Evolutionary conservation across 2,888 invertebrate species (phyloP).

Genomic region (Dasypogon diadema): DNA sequence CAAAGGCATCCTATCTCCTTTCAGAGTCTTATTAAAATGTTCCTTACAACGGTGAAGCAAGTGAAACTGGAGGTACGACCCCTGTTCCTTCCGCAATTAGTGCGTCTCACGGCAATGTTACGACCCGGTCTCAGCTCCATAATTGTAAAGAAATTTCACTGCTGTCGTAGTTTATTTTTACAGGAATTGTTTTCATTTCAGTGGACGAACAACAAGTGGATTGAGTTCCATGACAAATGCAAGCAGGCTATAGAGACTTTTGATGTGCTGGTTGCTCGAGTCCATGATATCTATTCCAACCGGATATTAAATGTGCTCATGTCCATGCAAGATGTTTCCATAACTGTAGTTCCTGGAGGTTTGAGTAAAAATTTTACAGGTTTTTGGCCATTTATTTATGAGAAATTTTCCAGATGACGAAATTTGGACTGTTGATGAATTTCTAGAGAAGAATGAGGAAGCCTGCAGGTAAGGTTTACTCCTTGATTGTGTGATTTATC

Average conservation of each 20-base stretch:
- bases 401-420: slow-evolving; percentile 72
- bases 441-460: slow-evolving; percentile 85
- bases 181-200: slow-evolving; percentile 54
- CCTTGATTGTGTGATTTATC: too few species aligned
- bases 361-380: too few species aligned
- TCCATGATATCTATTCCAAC: slow-evolving; percentile 91
- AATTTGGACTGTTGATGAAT: slow-evolving; percentile 89
- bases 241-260: slow-evolving; percentile 84
- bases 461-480: slow-evolving; percentile 74
- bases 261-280: slow-evolving; percentile 79
- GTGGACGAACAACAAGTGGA: slow-evolving; percentile 91
- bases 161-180: not conserved
- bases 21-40: slow-evolving; percentile 83
- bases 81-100: slow-evolving; percentile 87
- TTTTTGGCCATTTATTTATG: slow-evolving; percentile 39
- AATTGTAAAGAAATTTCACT: slow-evolving; percentile 66
- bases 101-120: slow-evolving; percentile 83
- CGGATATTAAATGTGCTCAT: slow-evolving; percentile 88
- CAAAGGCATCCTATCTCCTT: slow-evolving; percentile 11
- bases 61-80: slow-evolving; percentile 92
- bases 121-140: slow-evolving; percentile 84
- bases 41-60: slow-evolving; percentile 77
- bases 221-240: slow-evolving; percentile 80
- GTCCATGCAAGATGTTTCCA: slow-evolving; percentile 87
- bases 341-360: slow-evolving; percentile 83